Evolutionary conservation across 92 coral and sea anemone species (phyloP), one percentile per base, ranked within the genome.

Genomic region (Heteractis magnifica): DNA sequence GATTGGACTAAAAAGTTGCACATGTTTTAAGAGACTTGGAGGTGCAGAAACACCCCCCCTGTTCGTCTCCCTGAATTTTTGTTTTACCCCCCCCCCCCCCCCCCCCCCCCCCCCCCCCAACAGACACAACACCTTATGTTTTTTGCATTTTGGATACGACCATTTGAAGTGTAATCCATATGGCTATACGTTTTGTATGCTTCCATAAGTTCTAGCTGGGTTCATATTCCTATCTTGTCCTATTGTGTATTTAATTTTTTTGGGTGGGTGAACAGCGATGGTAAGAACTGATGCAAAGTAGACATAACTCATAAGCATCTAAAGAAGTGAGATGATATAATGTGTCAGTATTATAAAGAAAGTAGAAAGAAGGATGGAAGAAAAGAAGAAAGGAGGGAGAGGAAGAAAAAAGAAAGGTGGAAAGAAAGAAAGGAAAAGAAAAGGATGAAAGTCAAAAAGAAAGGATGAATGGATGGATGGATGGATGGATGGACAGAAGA

Each of bases 281-380:
- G 92, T 92, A 15, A 94, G 81, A 34, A 90, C 90, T 8, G 98
- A 94, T 0, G 98, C 98, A 80, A 94, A 94, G 81, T 94, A 94
- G 12, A 94, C 93, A 26, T 92, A 94, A 51, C 98, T 94, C 93
- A 92, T 88, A 72, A 94, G 65, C 97, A 94, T 94, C 98, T 94
- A 68, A 7, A 26, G 73, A 5, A 68, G 6, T 23, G 15, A 68
- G 23, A 26, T 10, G 6, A 68, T 3, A 8, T 20, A 4, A 12
- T 2, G 5, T 68, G 8, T 18, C 19, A 62, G 8, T 62, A n/a
- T 34, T 2, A 34, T 34, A 34, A 34, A 34, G 44, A 34, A 34
- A 34, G 44, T 34, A 34, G 44, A 34, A 34, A 34, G 44, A 34
- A 34, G 44, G 20, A 62, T 18, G 21, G 7, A 62, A 62, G 2